These are phyloP conservation scores for Chrysopa pallens DNA, from an alignment of 1,140 invertebrate genomes.

Conservation along the genomic window DNA sequence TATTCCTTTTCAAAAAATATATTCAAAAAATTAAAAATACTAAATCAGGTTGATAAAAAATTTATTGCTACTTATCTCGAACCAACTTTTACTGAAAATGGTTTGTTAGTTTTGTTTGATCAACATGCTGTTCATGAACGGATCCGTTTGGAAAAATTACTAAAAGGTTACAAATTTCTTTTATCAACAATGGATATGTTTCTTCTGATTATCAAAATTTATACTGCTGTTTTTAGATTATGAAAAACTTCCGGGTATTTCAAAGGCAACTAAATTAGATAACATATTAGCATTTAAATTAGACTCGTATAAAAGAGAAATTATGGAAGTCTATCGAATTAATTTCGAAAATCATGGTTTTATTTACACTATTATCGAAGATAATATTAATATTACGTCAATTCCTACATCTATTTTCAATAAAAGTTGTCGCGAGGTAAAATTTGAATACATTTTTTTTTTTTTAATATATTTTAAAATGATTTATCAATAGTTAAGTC, in stretches of 20 bases:
- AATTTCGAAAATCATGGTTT: conserved; percentile 8
- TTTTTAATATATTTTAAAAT: conserved; percentile 5
- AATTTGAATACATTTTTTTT: not conserved
- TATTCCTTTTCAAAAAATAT: conserved; percentile 11
- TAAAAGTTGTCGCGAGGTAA: conserved; percentile 11
- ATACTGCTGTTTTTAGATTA: not conserved
- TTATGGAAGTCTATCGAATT: conserved; percentile 3
- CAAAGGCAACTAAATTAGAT: no score
- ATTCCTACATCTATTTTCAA: conserved; percentile 14
- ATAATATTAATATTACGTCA: conserved; percentile 8
- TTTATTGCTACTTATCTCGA: conserved; percentile 35
- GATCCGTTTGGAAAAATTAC: conserved; percentile 38
- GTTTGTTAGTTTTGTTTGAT: conserved; percentile 43
- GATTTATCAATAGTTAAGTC: no score
- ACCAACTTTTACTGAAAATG: conserved; percentile 5
- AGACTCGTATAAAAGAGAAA: not conserved
- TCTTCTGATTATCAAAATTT: not conserved
- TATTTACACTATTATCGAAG: conserved; percentile 6
- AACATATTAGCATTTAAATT: no score
- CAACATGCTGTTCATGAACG: conserved; percentile 63
- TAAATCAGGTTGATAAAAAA: conserved; percentile 47
- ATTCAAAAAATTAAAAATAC: conserved; percentile 24
- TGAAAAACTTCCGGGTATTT: not conserved
- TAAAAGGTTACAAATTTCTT: conserved; percentile 1
- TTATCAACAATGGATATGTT: not conserved